Percentiles rank a stretch among this genome's conserved stretches.
Conservation (phyloP, 2,113 vertebrate genomes). For the Rhinoderma darwinii region DNA sequence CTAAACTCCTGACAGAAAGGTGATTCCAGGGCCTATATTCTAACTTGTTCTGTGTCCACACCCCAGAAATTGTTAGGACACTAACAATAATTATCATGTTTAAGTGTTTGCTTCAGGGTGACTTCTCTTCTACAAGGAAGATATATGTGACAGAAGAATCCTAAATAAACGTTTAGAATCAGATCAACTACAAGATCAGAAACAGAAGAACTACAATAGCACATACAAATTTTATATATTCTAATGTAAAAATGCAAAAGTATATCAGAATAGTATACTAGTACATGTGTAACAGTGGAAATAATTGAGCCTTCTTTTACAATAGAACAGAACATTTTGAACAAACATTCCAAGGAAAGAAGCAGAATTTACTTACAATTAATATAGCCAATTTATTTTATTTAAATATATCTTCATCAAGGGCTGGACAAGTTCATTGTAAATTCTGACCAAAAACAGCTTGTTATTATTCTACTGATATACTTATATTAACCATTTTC, state of each 20-base stretch:
- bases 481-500: no score
- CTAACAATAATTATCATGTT: conserved; percentile 34
- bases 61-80: background rate
- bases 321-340: no score
- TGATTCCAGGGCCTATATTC: conserved; percentile 10
- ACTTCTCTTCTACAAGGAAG: background rate
- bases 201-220: background rate
- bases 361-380: no score
- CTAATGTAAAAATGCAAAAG: background rate
- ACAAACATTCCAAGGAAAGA: no score
- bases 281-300: no score
- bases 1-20: background rate
- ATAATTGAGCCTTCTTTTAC: no score
- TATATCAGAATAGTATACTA: no score
- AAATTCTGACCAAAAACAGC: no score
- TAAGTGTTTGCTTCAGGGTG: background rate
- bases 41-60: background rate
- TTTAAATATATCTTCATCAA: no score
- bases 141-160: conserved; percentile 17
- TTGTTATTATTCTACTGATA: no score
- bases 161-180: background rate
- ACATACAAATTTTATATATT: background rate
- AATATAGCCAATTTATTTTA: no score
- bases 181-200: background rate
- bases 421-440: no score